phyloP scores from a whole-genome alignment of 2,113 vertebrate species.

The Pelecanoides urinatrix region DNA sequence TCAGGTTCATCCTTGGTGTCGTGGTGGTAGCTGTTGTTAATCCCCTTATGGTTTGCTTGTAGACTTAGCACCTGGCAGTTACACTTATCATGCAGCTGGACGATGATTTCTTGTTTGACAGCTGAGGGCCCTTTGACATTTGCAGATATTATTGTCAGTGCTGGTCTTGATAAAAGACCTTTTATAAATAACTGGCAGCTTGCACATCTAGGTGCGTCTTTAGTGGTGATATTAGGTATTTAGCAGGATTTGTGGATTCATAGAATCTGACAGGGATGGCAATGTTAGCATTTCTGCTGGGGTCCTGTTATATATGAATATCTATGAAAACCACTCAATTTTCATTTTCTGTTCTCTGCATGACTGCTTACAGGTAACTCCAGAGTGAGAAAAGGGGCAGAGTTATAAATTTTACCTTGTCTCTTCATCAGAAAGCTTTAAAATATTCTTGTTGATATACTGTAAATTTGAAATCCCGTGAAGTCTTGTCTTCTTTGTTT shows the following conservation, averaged over 20 bases:
- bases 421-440: not conserved
- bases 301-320: not conserved
- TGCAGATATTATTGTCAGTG: not conserved
- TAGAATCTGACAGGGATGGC: not conserved
- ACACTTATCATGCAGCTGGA: not conserved
- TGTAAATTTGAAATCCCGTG: not conserved
- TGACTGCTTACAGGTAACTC: not conserved
- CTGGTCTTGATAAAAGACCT: not conserved
- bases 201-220: not conserved
- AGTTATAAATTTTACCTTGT: not conserved
- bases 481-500: not conserved
- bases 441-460: not conserved
- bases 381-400: not conserved
- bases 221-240: not conserved
- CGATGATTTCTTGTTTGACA: not conserved
- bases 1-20: not conserved
- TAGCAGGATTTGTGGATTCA: slow-evolving; percentile 18
- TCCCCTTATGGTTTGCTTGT: not conserved
- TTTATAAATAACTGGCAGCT: slow-evolving; percentile 5
- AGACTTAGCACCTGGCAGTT: not conserved
- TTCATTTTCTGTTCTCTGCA: not conserved
- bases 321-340: not conserved
- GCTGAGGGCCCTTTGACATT: not conserved
- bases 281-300: not conserved
- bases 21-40: not conserved